These are phyloP conservation scores for Drosophila eugracilis DNA, from an alignment of 1,140 invertebrate genomes.

Conservation along the genomic window DNA sequence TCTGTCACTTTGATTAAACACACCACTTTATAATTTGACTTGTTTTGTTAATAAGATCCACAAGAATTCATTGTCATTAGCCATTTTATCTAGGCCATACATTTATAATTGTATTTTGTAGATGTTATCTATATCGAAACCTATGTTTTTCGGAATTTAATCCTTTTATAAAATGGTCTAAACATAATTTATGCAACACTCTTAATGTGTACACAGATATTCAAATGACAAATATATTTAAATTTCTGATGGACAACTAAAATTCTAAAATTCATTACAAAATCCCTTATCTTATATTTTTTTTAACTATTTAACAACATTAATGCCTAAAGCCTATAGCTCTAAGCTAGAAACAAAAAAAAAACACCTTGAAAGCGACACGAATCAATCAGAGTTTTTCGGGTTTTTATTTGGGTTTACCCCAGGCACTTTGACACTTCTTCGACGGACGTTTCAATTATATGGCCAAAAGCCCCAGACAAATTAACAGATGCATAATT, in stretches of 20 bases:
- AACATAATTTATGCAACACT: no score
- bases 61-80: neutral
- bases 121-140: neutral
- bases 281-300: no score
- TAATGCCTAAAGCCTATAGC: neutral
- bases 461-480: constrained; percentile 31
- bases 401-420: neutral
- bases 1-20: neutral
- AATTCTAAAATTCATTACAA: no score
- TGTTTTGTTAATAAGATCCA: neutral
- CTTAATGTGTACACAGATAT: no score
- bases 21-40: neutral
- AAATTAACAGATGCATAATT: constrained; percentile 62
- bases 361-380: neutral
- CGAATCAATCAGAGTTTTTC: constrained; percentile 3
- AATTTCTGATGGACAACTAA: no score
- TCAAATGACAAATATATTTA: no score
- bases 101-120: neutral
- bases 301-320: neutral
- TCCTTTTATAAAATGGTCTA: neutral
- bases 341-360: neutral
- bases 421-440: constrained; percentile 35
- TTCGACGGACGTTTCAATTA: constrained; percentile 42
- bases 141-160: neutral
- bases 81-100: neutral